Conservation (phyloP, 2,888 invertebrate species). For the Podabrus alpinus region DNA sequence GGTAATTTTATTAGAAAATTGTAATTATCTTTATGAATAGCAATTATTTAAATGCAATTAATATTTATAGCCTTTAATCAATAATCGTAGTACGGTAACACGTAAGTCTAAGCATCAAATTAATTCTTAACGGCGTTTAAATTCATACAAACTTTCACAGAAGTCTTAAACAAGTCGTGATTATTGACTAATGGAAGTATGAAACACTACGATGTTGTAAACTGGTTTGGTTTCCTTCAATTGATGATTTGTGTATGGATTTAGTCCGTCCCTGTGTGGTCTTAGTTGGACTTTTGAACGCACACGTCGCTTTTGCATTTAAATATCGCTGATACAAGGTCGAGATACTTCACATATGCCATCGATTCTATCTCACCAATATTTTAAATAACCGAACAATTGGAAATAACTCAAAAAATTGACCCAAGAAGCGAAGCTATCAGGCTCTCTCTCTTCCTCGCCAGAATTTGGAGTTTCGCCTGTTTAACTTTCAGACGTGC, state of each 20-base stretch:
- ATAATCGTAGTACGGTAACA: not conserved
- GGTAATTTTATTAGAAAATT: not conserved
- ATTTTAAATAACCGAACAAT: slow-evolving; percentile 8
- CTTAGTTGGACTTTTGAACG: slow-evolving; percentile 39
- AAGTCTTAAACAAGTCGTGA: slow-evolving; percentile 11
- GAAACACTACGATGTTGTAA: slow-evolving; percentile 17
- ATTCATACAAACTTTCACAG: slow-evolving; percentile 11
- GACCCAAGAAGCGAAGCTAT: not conserved
- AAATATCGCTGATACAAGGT: slow-evolving; percentile 42
- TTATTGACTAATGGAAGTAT: slow-evolving; percentile 18
- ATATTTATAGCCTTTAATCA: not conserved
- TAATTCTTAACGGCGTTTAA: slow-evolving; percentile 8
- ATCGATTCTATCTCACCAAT: slow-evolving; percentile 34
- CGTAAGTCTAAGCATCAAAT: slow-evolving; percentile 7
- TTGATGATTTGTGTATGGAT: slow-evolving; percentile 43
- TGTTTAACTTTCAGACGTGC: not conserved
- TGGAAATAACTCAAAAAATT: not conserved
- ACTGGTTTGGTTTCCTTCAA: slow-evolving; percentile 43
- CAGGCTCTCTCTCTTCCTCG: not conserved
- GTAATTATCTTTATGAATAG: not conserved
- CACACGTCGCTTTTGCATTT: slow-evolving; percentile 43
- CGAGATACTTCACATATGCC: slow-evolving; percentile 34
- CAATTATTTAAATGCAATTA: not conserved
- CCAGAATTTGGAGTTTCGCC: not conserved
- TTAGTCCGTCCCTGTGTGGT: slow-evolving; percentile 43